Conservation (phyloP, 2,888 invertebrate species). For the Thereva nobilitata region DNA sequence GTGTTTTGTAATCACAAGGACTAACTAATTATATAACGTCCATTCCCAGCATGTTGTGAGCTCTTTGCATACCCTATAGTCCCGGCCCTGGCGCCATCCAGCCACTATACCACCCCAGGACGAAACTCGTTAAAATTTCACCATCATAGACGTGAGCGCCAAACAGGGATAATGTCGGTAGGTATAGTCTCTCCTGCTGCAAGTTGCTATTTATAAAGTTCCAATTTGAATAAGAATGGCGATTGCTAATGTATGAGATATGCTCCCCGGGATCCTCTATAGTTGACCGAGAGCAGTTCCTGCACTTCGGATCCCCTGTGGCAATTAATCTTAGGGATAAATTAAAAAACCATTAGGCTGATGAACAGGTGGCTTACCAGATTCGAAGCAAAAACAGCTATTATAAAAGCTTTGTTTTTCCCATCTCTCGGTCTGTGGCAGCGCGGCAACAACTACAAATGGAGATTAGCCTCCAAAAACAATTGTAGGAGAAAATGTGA, state of each 20-base stretch:
- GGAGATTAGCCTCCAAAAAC: too few species aligned
- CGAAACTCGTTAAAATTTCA: too few species aligned
- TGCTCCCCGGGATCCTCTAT: not conserved
- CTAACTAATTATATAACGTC: slow-evolving; percentile 34
- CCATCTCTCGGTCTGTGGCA: too few species aligned
- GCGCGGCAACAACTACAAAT: too few species aligned
- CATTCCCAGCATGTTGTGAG: slow-evolving; percentile 7
- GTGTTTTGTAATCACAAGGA: slow-evolving; percentile 40
- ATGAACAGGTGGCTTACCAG: slow-evolving; percentile 28
- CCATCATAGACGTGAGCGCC: too few species aligned
- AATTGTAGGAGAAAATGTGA: too few species aligned
- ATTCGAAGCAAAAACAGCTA: slow-evolving; percentile 16
- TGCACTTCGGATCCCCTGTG: not conserved
- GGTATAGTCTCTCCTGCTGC: too few species aligned
- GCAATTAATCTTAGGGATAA: slow-evolving; percentile 27
- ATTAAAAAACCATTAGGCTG: slow-evolving; percentile 30
- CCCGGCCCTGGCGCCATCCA: not conserved
- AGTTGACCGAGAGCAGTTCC: slow-evolving; percentile 11
- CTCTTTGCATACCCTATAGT: slow-evolving; percentile 13
- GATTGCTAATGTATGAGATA: not conserved
- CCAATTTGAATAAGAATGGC: too few species aligned
- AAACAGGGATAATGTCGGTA: too few species aligned
- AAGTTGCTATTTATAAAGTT: too few species aligned
- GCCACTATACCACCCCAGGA: not conserved
- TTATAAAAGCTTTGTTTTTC: too few species aligned